Conservation (phyloP, 2,888 invertebrate genomes). For the Athalia circularis region DNA sequence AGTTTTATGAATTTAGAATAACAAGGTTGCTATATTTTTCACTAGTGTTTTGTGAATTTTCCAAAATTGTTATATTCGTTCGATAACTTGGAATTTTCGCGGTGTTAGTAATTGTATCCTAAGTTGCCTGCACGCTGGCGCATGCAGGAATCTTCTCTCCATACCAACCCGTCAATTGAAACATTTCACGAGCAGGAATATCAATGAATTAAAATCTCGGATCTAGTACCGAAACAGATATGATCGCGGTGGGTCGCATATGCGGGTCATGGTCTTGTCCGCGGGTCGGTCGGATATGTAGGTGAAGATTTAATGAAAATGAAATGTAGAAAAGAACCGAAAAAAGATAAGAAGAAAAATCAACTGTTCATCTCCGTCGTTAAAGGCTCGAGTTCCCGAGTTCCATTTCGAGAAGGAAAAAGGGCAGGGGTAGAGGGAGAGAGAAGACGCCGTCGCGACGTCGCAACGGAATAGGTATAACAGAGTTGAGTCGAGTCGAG, state of each 20-base stretch:
- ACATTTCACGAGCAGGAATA: neutral
- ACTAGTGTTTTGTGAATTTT: too few species aligned
- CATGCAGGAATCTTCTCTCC: too few species aligned
- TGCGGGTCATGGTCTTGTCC: conserved; percentile 32
- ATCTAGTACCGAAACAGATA: conserved; percentile 15
- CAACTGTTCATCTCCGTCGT: neutral
- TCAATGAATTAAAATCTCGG: conserved; percentile 13
- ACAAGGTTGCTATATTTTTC: too few species aligned
- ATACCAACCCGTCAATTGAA: neutral
- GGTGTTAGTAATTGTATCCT: too few species aligned
- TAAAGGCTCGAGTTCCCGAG: conserved; percentile 33
- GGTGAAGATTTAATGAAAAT: conserved; percentile 30
- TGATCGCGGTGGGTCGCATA: conserved; percentile 27
- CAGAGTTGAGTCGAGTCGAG: too few species aligned
- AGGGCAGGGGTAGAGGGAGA: neutral
- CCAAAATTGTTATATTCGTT: too few species aligned
- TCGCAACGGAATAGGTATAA: neutral
- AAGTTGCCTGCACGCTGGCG: too few species aligned
- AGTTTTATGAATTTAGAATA: neutral
- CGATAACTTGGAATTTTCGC: too few species aligned
- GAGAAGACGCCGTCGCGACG: neutral
- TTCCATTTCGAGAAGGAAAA: conserved; percentile 6
- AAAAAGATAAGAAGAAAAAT: neutral
- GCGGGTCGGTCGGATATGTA: neutral
- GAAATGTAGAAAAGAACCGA: neutral